Percentiles rank a stretch among this genome's conserved stretches.
These are phyloP conservation scores for Proterorhinus semilunaris DNA, from an alignment of 2,113 vertebrate species.

Conservation along the genomic window DNA sequence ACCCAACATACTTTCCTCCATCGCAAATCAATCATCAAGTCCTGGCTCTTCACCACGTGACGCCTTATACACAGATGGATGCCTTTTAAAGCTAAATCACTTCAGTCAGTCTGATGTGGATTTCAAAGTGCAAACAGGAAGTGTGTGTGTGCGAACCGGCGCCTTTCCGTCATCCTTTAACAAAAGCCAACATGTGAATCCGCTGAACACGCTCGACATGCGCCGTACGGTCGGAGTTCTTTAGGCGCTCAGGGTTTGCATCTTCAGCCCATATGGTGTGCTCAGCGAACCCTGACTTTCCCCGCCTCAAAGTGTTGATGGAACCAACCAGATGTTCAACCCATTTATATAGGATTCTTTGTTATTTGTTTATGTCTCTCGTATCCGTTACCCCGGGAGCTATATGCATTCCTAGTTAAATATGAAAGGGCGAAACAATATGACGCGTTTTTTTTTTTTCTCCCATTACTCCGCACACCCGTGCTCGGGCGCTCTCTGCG, in stretches of 20 bases:
- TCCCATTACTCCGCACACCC: constrained; percentile 8
- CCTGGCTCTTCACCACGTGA: neutral
- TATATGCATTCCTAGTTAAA: constrained; percentile 21
- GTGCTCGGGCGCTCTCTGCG: constrained; percentile 14
- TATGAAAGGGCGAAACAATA: constrained; percentile 34
- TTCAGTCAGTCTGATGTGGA: neutral
- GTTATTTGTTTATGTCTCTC: constrained; percentile 3
- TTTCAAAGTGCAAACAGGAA: constrained; percentile 4
- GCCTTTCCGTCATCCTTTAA: neutral
- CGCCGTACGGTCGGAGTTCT: neutral
- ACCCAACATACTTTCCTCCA: neutral
- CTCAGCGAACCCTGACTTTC: neutral
- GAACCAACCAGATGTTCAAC: neutral
- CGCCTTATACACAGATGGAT: neutral
- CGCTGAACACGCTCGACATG: neutral
- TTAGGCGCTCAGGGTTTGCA: neutral
- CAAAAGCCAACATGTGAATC: neutral
- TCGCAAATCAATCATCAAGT: neutral
- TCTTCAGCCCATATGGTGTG: neutral
- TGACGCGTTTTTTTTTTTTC: constrained; percentile 30
- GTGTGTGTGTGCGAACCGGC: neutral
- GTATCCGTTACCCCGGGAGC: constrained; percentile 10
- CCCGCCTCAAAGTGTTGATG: neutral
- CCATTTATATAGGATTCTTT: constrained; percentile 10
- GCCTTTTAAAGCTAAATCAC: neutral